These are phyloP conservation scores for Lacanobia oleracea DNA, from an alignment of 2,888 invertebrate species.

Conservation along the genomic window DNA sequence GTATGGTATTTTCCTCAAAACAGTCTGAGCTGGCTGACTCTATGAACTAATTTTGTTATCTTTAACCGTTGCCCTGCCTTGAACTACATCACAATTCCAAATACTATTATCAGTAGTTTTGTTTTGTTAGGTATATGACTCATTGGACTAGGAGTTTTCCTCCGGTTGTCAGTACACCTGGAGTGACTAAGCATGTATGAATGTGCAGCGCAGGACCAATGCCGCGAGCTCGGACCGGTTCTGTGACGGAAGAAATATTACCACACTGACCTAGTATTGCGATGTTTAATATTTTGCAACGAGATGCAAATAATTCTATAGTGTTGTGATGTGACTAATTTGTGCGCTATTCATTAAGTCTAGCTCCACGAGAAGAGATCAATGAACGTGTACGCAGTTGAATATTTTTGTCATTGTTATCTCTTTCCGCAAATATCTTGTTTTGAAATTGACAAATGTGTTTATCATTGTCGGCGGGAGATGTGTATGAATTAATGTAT, in stretches of 20 bases:
- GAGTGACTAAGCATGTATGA: constrained; percentile 58
- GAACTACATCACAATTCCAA: constrained; percentile 25
- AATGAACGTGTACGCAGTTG: constrained; percentile 5
- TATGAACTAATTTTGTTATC: constrained; percentile 29
- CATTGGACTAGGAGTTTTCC: constrained; percentile 55
- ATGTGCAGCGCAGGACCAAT: constrained; percentile 45
- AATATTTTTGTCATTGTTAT: constrained; percentile 21
- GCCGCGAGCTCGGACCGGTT: constrained; percentile 61
- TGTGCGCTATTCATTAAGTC: constrained; percentile 22
- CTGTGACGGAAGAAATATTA: constrained; percentile 55
- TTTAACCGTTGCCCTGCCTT: constrained; percentile 17
- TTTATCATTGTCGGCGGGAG: constrained; percentile 19
- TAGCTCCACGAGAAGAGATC: constrained; percentile 24
- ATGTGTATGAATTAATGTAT: constrained; percentile 3
- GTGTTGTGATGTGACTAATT: constrained; percentile 31
- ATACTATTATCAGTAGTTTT: constrained; percentile 33
- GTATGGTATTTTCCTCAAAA: constrained; percentile 2
- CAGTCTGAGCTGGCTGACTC: not conserved
- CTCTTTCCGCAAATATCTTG: constrained; percentile 36
- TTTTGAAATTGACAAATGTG: constrained; percentile 24
- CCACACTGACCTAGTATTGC: constrained; percentile 63
- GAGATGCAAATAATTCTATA: constrained; percentile 14
- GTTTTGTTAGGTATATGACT: constrained; percentile 43
- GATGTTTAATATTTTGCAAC: constrained; percentile 52
- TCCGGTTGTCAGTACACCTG: constrained; percentile 21